A percentile compares a stretch with the other conserved stretches of the same genome.
phyloP scores from a whole-genome alignment of 2,113 vertebrate species.

The Cariama cristata region DNA sequence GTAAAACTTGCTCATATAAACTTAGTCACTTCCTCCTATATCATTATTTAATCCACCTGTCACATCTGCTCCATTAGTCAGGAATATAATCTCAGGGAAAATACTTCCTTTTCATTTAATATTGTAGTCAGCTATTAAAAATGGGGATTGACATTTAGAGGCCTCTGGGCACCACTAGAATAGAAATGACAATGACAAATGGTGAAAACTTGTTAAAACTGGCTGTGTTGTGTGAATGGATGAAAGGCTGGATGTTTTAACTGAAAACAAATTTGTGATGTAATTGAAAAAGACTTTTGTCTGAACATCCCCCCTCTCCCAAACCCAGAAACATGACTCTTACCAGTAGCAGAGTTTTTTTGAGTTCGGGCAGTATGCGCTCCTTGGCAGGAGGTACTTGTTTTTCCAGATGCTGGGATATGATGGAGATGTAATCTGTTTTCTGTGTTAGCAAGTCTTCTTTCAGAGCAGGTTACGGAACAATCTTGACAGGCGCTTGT shows the following conservation, averaged over 20 bases:
- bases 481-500: constrained; percentile 32
- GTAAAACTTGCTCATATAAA: constrained; percentile 13
- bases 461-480: constrained; percentile 34
- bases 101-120: neutral
- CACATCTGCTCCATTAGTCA: constrained; percentile 23
- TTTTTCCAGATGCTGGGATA: constrained; percentile 85
- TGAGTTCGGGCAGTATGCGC: constrained; percentile 70
- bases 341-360: constrained; percentile 72
- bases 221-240: neutral
- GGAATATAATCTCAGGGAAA: neutral
- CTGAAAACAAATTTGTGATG: constrained; percentile 12
- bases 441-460: constrained; percentile 56
- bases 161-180: neutral
- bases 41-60: constrained; percentile 31
- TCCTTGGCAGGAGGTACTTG: constrained; percentile 77
- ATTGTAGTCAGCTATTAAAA: neutral
- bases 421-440: constrained; percentile 71
- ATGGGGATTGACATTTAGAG: neutral
- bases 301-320: neutral
- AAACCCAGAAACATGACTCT: constrained; percentile 41
- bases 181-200: constrained; percentile 19
- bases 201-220: neutral
- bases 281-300: neutral
- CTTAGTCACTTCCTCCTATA: neutral
- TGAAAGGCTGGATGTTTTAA: neutral